Base-by-base conservation (phyloP, 2,113 vertebrate species). In the Crotalus tigris region DNA sequence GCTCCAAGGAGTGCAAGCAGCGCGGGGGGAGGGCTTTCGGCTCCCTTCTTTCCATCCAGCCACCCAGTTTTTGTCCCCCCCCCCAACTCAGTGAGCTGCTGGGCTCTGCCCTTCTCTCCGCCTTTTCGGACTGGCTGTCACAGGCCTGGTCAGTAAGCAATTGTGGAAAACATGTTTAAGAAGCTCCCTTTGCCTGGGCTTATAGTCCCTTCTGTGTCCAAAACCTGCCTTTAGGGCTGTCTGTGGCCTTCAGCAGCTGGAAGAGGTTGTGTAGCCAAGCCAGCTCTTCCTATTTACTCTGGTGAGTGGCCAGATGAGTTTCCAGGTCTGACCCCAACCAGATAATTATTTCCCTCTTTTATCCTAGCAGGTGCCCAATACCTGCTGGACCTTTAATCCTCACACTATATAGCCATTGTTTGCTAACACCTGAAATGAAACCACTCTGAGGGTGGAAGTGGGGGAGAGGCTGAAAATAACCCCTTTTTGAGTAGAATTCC, bases 81-180 rank as follows among this genome's bases (percentile, higher is more conserved):
- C 49, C 8, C 1, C 17, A 26, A 6, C 4, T 23, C 7, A 1
- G 0, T 0, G 4, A 44, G 29, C 7, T 2, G 91, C 9, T 61
- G 26, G 13, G 17, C 24, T 8, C 2, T 10, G 59, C 10, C 7
- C 23, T 61, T 61, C 2, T 61, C 59, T 3, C 59, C 3, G 8
- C 59, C 24, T 61, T 26, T 8, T 26, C 8, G 10, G 24, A 23
- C 24, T 24, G 58, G 58, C 2, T 39, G 8, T 24, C 59, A 12
- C 59, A 29, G 59, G 59, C 24, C 59, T 64, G 10, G 24, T 3
- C 24, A 11, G 59, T 29, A 29, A 57, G 17, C 55, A 57, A 19
- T 13, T 1, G 17, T 19, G 55, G 54, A 19, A 57, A 17, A 15
- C 15, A 5, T 1, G 10, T 26, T 9, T 3, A 61, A 26, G 59